These are phyloP conservation scores for Baronia brevicornis DNA, from an alignment of 2,888 invertebrate species.

Conservation along the genomic window DNA sequence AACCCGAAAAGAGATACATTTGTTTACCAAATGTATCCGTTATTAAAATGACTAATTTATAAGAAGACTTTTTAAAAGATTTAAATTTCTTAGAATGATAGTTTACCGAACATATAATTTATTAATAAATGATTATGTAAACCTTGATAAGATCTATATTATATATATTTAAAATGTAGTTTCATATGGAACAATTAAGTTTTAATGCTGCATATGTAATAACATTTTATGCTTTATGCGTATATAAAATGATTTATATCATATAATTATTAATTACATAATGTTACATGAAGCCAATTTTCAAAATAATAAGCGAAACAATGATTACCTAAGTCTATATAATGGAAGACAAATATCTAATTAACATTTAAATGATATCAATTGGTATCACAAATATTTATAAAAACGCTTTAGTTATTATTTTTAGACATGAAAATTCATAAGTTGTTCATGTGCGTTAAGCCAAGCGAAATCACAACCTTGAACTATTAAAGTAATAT, in stretches of 20 bases:
- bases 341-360: constrained; percentile 12
- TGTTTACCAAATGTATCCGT: background rate
- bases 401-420: constrained; percentile 6
- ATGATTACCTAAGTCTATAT: constrained; percentile 9
- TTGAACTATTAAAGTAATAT: too few relatives aligned
- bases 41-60: too few relatives aligned
- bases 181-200: too few relatives aligned
- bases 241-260: constrained; percentile 1
- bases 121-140: too few relatives aligned
- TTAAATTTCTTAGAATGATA: too few relatives aligned
- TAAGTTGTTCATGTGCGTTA: constrained; percentile 2
- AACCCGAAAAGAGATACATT: background rate
- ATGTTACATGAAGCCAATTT: background rate
- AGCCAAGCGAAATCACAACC: constrained; percentile 13
- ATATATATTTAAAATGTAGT: too few relatives aligned
- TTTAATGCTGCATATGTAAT: too few relatives aligned
- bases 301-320: background rate
- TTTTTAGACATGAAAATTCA: constrained; percentile 4
- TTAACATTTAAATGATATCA: constrained; percentile 10
- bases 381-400: constrained; percentile 8
- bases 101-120: too few relatives aligned
- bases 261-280: too few relatives aligned
- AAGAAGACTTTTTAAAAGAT: too few relatives aligned
- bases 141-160: too few relatives aligned
- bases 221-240: too few relatives aligned